Conservation (phyloP, 37 sponge, comb jelly and placozoan genomes). For the Aphrocallistes beatrix region DNA sequence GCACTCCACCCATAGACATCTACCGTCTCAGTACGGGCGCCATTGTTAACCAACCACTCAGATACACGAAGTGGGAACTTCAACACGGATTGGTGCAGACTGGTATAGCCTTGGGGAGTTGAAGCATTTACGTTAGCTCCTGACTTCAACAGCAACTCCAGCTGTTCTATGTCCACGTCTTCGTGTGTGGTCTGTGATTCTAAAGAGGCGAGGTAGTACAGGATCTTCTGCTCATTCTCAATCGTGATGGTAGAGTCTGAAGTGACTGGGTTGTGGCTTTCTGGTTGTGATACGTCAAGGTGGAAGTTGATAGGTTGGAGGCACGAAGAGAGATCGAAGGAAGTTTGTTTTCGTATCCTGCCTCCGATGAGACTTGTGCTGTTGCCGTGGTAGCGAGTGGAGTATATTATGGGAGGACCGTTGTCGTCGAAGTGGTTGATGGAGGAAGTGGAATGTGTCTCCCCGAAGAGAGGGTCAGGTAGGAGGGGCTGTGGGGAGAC, state of each 20-base stretch:
- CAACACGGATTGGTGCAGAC: neutral
- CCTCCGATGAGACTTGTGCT: neutral
- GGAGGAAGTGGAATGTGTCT: neutral
- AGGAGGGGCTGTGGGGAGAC: neutral
- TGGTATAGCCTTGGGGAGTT: neutral
- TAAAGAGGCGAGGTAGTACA: neutral
- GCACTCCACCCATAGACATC: neutral
- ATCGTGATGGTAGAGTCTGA: neutral
- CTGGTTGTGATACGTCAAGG: neutral
- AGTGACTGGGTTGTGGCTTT: neutral
- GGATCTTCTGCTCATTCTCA: neutral
- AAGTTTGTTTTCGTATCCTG: neutral
- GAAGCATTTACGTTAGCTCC: neutral
- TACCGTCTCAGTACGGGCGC: neutral
- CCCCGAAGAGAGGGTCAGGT: neutral
- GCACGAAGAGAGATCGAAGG: neutral
- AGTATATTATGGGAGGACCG: neutral
- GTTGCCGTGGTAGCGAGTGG: neutral
- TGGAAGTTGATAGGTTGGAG: neutral
- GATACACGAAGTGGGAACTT: neutral
- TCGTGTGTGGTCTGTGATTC: neutral
- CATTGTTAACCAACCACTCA: neutral
- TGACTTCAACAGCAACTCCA: neutral
- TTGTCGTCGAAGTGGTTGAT: neutral
- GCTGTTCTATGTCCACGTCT: neutral